A percentile compares a stretch with the other conserved stretches of the same genome.
phyloP scores from a whole-genome alignment of 2,888 invertebrate species.

The Ectemnius lituratus region DNA sequence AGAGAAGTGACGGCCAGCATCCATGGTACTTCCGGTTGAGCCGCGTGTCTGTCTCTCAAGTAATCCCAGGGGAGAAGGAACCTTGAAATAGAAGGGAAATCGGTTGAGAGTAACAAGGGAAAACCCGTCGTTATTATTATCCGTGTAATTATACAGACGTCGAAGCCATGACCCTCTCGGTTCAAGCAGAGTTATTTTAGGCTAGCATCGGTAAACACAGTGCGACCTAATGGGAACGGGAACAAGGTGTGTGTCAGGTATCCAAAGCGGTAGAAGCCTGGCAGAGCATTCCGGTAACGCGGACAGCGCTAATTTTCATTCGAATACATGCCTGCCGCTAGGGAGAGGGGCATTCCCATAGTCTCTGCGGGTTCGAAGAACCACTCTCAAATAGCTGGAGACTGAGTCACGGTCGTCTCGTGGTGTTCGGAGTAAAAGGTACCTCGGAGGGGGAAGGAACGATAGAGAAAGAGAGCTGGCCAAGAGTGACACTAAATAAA shows the following conservation, averaged over 20 bases:
- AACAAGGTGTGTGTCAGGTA: slow-evolving; percentile 2
- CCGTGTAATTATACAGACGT: neutral
- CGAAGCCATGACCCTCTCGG: neutral
- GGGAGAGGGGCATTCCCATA: neutral
- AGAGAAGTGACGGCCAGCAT: no score
- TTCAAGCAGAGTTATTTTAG: neutral
- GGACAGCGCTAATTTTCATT: slow-evolving; percentile 1
- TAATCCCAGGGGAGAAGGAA: no score
- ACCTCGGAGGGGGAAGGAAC: neutral
- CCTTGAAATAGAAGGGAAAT: no score
- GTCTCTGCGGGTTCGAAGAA: neutral
- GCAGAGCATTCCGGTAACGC: neutral
- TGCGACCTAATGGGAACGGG: slow-evolving; percentile 2
- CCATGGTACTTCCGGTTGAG: no score
- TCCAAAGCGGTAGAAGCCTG: neutral
- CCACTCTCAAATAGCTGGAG: slow-evolving; percentile 1
- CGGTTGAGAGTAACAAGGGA: no score
- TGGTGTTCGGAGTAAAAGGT: neutral
- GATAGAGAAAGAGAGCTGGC: neutral
- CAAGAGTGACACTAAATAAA: slow-evolving; percentile 9
- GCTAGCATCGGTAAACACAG: neutral
- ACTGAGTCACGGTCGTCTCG: slow-evolving; percentile 3
- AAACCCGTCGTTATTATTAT: neutral
- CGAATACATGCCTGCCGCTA: neutral
- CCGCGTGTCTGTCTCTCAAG: no score